Conservation (phyloP, 2,888 invertebrate genomes). For the Melanargia galathea region DNA sequence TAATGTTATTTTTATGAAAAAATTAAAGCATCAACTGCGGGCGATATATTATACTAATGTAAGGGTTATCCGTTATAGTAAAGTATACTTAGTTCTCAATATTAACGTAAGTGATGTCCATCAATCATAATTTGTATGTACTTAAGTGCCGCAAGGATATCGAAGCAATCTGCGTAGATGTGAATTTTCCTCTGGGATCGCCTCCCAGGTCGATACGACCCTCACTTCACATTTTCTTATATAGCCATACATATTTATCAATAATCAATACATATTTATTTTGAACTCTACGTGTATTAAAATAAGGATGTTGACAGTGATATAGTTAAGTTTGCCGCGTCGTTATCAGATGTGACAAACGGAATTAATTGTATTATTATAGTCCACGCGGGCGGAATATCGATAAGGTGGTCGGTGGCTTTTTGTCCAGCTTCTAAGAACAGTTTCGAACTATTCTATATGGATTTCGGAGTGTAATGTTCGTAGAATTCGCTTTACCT, state of each 20-base stretch:
- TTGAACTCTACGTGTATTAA: constrained; percentile 35
- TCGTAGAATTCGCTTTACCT: constrained; percentile 52
- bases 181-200: constrained; percentile 57
- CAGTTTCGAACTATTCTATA: constrained; percentile 56
- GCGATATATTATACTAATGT: too few species aligned
- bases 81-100: neutral
- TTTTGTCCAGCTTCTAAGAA: constrained; percentile 63
- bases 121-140: constrained; percentile 30
- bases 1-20: too few species aligned
- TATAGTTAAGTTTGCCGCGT: constrained; percentile 44
- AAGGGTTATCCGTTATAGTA: neutral
- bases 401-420: constrained; percentile 56
- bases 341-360: constrained; percentile 63
- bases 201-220: constrained; percentile 61
- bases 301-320: constrained; percentile 36
- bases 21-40: too few species aligned
- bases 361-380: constrained; percentile 80
- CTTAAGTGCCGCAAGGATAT: constrained; percentile 33
- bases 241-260: constrained; percentile 44
- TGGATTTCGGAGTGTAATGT: constrained; percentile 48
- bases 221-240: constrained; percentile 56
- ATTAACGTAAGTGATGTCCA: neutral
- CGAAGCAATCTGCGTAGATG: constrained; percentile 46
- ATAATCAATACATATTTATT: constrained; percentile 30
- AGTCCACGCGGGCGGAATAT: constrained; percentile 60